phyloP scores from a whole-genome alignment of 2,888 invertebrate genomes.

The Pegoplata infirma region DNA sequence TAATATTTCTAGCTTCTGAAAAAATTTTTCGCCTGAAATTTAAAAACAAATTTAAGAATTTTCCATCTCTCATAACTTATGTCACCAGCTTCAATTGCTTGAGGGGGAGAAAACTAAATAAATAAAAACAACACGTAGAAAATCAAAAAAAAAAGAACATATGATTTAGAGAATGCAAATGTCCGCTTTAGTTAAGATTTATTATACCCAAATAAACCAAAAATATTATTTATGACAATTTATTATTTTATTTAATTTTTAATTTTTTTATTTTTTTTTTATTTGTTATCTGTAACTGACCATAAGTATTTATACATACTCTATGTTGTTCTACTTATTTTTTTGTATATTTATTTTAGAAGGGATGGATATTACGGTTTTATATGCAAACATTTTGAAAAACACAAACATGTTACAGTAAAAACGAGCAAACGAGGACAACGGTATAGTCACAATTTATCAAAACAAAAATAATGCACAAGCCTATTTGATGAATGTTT shows the following conservation, averaged over 20 bases:
- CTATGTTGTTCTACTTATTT: background rate
- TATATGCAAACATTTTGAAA: slow-evolving; percentile 2
- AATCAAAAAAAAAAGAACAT: slow-evolving; percentile 30
- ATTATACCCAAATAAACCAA: slow-evolving; percentile 53
- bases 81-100: too few species aligned
- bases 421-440: background rate
- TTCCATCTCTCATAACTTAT: too few species aligned
- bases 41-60: too few species aligned
- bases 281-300: slow-evolving; percentile 55
- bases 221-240: slow-evolving; percentile 50
- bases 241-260: background rate
- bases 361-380: background rate
- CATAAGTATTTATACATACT: slow-evolving; percentile 45
- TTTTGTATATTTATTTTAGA: background rate
- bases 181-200: slow-evolving; percentile 56
- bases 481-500: too few species aligned
- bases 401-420: background rate
- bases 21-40: too few species aligned
- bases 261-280: slow-evolving; percentile 11
- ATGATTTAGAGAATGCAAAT: slow-evolving; percentile 56
- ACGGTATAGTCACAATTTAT: too few species aligned
- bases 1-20: too few species aligned
- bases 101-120: too few species aligned
- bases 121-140: background rate
- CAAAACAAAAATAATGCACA: too few species aligned